phyloP scores from a whole-genome alignment of 2,797 vertebrate species.

The Xenopus petersii region DNA sequence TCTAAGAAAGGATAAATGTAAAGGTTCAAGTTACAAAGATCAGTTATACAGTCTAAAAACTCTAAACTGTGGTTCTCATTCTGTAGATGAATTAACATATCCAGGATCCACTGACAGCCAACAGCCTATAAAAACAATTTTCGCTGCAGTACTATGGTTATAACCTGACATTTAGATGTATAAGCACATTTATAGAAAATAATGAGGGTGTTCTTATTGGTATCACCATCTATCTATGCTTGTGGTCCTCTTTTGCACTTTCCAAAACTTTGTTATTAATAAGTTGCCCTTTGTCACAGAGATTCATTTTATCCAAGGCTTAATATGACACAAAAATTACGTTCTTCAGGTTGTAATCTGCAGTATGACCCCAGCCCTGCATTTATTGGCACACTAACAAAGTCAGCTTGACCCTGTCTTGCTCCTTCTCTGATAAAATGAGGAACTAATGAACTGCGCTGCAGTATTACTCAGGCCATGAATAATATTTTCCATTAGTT shows the following conservation, averaged over 20 bases:
- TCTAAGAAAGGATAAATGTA: too few species aligned
- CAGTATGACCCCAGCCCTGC: background rate
- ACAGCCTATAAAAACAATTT: too few species aligned
- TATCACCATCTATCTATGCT: slow-evolving; percentile 1
- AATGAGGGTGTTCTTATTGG: slow-evolving; percentile 5
- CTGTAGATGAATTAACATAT: too few species aligned
- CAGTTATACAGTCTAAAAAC: too few species aligned
- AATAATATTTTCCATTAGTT: slow-evolving; percentile 11
- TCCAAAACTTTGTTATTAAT: slow-evolving; percentile 4
- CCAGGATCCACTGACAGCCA: too few species aligned
- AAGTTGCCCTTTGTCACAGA: slow-evolving; percentile 1
- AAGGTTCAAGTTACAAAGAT: too few species aligned
- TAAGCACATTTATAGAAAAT: background rate
- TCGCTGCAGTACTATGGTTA: too few species aligned
- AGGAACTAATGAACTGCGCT: slow-evolving; percentile 4
- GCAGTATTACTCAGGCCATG: background rate
- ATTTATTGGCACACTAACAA: slow-evolving; percentile 5
- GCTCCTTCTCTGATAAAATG: slow-evolving; percentile 6
- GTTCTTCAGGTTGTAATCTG: background rate
- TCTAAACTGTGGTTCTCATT: too few species aligned
- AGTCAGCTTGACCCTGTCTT: slow-evolving; percentile 13
- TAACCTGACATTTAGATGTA: too few species aligned
- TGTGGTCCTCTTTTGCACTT: slow-evolving; percentile 2
- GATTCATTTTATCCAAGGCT: slow-evolving; percentile 3
- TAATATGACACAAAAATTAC: background rate